Evolutionary conservation across 2,888 invertebrate genomes (phyloP).

Genomic region (Torymus tubicola): DNA sequence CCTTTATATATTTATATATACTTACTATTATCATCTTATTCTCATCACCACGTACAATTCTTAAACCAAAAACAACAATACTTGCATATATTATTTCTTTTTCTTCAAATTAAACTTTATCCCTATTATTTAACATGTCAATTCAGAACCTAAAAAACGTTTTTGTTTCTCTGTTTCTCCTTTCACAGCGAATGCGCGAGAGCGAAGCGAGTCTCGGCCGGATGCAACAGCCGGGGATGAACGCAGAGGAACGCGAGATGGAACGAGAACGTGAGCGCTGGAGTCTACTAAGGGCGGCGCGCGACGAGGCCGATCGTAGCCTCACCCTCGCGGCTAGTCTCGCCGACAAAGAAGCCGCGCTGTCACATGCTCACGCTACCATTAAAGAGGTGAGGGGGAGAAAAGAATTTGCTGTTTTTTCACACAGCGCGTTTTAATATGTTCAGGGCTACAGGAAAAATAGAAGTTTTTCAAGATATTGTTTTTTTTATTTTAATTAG

Average conservation of each 20-base stretch:
- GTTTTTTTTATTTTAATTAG: too few relatives aligned
- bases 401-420: not conserved
- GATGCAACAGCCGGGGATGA: conserved; percentile 91
- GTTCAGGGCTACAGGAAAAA: too few relatives aligned
- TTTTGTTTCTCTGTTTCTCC: not conserved
- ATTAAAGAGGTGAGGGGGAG: conserved; percentile 83
- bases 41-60: too few relatives aligned
- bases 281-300: conserved; percentile 90
- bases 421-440: too few relatives aligned
- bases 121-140: not conserved
- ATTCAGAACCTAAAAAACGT: not conserved
- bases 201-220: conserved; percentile 87
- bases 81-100: too few relatives aligned
- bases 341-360: conserved; percentile 90
- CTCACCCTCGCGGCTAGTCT: conserved; percentile 91
- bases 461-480: too few relatives aligned
- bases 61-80: too few relatives aligned
- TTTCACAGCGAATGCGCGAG: conserved; percentile 85
- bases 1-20: too few relatives aligned
- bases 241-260: conserved; percentile 86
- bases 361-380: conserved; percentile 91
- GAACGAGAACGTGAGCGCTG: conserved; percentile 93
- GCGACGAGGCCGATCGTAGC: conserved; percentile 93
- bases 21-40: too few relatives aligned
- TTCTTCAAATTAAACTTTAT: too few relatives aligned